Evolutionary conservation across 2,888 invertebrate species (phyloP).

Genomic region (Meloe dianella): DNA sequence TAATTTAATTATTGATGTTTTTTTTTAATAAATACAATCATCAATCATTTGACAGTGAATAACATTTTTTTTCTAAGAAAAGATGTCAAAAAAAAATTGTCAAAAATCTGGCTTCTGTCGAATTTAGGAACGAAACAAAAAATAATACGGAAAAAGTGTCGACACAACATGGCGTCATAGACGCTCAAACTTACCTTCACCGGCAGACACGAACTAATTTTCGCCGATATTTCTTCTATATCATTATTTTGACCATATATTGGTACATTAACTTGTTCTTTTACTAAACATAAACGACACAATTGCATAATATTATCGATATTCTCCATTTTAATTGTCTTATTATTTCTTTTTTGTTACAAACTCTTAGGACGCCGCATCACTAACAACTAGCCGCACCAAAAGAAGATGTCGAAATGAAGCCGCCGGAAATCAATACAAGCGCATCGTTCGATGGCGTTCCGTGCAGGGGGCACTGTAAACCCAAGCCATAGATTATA

Average conservation of each 20-base stretch:
- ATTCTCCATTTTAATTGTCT: constrained; percentile 52
- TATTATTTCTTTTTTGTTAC: neutral
- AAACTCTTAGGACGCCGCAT: neutral
- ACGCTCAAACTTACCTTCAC: constrained; percentile 68
- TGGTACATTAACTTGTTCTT: constrained; percentile 68
- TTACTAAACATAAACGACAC: constrained; percentile 60
- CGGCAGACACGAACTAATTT: constrained; percentile 75
- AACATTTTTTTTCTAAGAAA: neutral
- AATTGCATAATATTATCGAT: constrained; percentile 55
- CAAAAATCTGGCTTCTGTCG: constrained; percentile 21
- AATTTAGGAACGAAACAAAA: constrained; percentile 31
- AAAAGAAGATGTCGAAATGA: constrained; percentile 3
- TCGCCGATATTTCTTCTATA: constrained; percentile 66
- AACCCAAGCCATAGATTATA: neutral
- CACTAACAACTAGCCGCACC: neutral
- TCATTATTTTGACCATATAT: constrained; percentile 72
- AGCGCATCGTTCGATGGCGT: neutral
- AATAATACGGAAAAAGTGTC: constrained; percentile 34
- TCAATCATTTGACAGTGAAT: neutral
- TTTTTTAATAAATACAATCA: neutral
- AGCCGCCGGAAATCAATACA: neutral
- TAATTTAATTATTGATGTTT: neutral
- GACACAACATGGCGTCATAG: constrained; percentile 44
- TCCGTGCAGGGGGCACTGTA: neutral
- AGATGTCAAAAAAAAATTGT: constrained; percentile 37